A percentile compares a stretch with the other conserved stretches of the same genome.
Evolutionary conservation across 2,797 vertebrate genomes (phyloP).

Genomic region (Oreortyx pictus): DNA sequence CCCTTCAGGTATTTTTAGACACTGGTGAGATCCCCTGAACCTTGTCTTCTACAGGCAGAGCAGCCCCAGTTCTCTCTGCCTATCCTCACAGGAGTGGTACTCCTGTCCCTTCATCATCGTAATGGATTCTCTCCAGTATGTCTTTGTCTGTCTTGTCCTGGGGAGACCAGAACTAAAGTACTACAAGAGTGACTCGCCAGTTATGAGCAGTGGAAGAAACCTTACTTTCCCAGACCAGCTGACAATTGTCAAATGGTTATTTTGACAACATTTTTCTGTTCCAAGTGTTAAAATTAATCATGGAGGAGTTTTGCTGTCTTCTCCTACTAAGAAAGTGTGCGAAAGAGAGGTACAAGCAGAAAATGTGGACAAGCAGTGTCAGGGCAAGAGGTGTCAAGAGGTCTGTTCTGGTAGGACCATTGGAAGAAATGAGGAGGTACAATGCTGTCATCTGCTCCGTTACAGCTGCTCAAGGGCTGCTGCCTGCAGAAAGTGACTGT

Average conservation of each 20-base stretch:
- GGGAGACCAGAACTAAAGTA: neutral
- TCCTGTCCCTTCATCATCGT: too few species aligned
- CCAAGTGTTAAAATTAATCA: neutral
- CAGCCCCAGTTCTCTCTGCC: too few species aligned
- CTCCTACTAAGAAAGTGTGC: neutral
- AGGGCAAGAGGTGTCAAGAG: neutral
- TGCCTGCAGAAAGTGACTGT: neutral
- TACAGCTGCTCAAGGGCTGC: accelerated
- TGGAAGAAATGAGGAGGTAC: neutral
- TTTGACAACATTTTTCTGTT: neutral
- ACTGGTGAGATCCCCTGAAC: too few species aligned
- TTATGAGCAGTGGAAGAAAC: neutral
- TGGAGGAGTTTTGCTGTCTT: neutral
- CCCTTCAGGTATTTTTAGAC: too few species aligned
- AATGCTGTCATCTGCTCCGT: neutral
- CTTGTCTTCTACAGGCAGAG: too few species aligned
- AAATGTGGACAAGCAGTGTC: neutral
- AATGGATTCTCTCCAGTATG: too few species aligned
- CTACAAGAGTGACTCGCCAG: neutral
- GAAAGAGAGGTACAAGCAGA: neutral
- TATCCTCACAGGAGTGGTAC: too few species aligned
- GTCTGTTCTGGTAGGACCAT: neutral
- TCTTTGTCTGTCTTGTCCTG: neutral
- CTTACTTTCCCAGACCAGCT: neutral
- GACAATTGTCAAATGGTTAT: neutral